Conservation (phyloP, 2,888 invertebrate genomes). For the Pseudoips prasinana region DNA sequence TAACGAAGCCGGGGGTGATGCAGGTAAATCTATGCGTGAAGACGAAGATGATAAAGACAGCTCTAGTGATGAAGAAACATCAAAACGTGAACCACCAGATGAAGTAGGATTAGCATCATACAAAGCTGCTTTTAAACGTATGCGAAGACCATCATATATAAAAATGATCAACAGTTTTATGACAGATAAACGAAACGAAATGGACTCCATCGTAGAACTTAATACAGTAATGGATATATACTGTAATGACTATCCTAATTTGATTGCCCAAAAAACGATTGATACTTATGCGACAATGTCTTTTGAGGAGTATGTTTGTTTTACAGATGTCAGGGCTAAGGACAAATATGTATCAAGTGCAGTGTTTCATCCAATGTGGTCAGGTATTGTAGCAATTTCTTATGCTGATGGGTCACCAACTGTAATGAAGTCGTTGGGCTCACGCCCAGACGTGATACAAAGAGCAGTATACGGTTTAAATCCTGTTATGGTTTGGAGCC, state of each 20-base stretch:
- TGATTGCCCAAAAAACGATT: constrained; percentile 57
- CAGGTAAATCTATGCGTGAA: constrained; percentile 33
- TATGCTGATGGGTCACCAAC: constrained; percentile 83
- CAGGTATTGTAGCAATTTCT: constrained; percentile 85
- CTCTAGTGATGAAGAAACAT: constrained; percentile 36
- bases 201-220: constrained; percentile 63
- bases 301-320: constrained; percentile 82
- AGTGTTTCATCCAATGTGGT: constrained; percentile 87
- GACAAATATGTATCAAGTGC: constrained; percentile 85
- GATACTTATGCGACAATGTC: constrained; percentile 59
- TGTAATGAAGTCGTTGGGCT: constrained; percentile 59
- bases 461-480: constrained; percentile 83
- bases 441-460: constrained; percentile 72
- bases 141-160: constrained; percentile 65
- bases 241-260: constrained; percentile 81
- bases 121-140: constrained; percentile 49
- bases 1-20: constrained; percentile 53
- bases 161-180: constrained; percentile 59
- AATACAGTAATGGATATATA: constrained; percentile 83
- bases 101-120: constrained; percentile 57
- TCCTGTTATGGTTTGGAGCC: constrained; percentile 88
- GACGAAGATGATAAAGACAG: constrained; percentile 28
- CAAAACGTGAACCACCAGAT: constrained; percentile 41
- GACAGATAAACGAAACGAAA: constrained; percentile 41
- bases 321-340: constrained; percentile 85